phyloP scores from a whole-genome alignment of 2,888 invertebrate species.

The Colletes collaris region DNA sequence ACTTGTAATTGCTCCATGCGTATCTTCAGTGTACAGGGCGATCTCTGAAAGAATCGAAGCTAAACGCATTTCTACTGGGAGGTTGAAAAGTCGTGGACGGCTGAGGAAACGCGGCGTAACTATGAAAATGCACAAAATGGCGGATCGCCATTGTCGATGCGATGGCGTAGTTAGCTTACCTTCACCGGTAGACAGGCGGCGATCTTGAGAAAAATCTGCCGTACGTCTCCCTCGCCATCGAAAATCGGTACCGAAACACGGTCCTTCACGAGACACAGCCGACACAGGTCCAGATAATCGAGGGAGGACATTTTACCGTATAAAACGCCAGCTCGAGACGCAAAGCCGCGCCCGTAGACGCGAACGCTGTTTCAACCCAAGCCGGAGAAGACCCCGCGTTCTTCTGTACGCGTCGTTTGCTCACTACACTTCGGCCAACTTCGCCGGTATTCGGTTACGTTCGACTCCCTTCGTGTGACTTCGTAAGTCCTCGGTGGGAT shows the following conservation, averaged over 20 bases:
- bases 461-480: slow-evolving; percentile 39
- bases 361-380: slow-evolving; percentile 72
- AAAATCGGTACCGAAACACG: slow-evolving; percentile 88
- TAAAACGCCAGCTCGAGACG: slow-evolving; percentile 78
- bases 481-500: slow-evolving; percentile 46
- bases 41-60: slow-evolving; percentile 27
- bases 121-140: slow-evolving; percentile 75
- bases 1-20: slow-evolving; percentile 18
- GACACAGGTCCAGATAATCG: slow-evolving; percentile 81
- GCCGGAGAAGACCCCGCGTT: slow-evolving; percentile 70
- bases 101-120: slow-evolving; percentile 35
- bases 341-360: slow-evolving; percentile 79
- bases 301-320: slow-evolving; percentile 80
- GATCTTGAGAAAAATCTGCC: slow-evolving; percentile 88
- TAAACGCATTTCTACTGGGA: slow-evolving; percentile 56
- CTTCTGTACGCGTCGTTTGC: slow-evolving; percentile 68
- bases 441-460: slow-evolving; percentile 37
- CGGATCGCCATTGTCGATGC: slow-evolving; percentile 67
- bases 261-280: slow-evolving; percentile 83
- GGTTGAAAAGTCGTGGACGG: slow-evolving; percentile 58
- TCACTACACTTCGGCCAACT: slow-evolving; percentile 50
- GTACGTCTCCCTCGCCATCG: slow-evolving; percentile 87
- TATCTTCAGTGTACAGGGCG: slow-evolving; percentile 29
- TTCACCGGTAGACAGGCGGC: slow-evolving; percentile 89
- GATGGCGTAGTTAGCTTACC: slow-evolving; percentile 84